phyloP scores from a whole-genome alignment of 2,888 invertebrate genomes.

The Scotopteryx bipunctaria region DNA sequence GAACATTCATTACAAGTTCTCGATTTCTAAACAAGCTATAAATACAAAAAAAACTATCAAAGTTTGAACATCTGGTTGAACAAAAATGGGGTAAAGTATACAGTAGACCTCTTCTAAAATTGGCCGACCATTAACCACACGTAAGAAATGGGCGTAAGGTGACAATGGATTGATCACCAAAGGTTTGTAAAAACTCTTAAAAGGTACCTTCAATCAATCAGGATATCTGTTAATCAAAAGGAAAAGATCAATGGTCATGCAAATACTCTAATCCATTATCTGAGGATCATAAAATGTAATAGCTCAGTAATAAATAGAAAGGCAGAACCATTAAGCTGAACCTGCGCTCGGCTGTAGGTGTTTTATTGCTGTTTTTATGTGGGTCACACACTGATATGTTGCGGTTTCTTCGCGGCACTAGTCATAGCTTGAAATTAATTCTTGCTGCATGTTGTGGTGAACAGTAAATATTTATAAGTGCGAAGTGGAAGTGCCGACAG shows the following conservation, averaged over 20 bases:
- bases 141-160: background rate
- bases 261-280: slow-evolving; percentile 37
- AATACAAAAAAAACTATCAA: background rate
- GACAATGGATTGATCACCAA: background rate
- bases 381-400: slow-evolving; percentile 47
- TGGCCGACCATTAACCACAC: background rate
- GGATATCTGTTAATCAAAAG: background rate
- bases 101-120: background rate
- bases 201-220: background rate
- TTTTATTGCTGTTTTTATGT: slow-evolving; percentile 45
- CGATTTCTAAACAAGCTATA: slow-evolving; percentile 6
- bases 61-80: background rate
- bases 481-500: slow-evolving; percentile 16
- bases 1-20: slow-evolving; percentile 12
- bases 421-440: slow-evolving; percentile 24
- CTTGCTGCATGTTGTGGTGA: slow-evolving; percentile 25
- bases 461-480: slow-evolving; percentile 26
- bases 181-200: background rate
- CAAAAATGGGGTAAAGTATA: background rate
- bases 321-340: slow-evolving; percentile 39
- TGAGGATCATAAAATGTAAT: slow-evolving; percentile 28
- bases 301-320: slow-evolving; percentile 41
- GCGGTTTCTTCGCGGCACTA: slow-evolving; percentile 36
- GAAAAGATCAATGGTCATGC: slow-evolving; percentile 26
- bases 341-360: slow-evolving; percentile 41